Evolutionary conservation across 2,888 invertebrate species (phyloP), one percentile per base, ranked within the genome.

Genomic region (Tortrix viridana): DNA sequence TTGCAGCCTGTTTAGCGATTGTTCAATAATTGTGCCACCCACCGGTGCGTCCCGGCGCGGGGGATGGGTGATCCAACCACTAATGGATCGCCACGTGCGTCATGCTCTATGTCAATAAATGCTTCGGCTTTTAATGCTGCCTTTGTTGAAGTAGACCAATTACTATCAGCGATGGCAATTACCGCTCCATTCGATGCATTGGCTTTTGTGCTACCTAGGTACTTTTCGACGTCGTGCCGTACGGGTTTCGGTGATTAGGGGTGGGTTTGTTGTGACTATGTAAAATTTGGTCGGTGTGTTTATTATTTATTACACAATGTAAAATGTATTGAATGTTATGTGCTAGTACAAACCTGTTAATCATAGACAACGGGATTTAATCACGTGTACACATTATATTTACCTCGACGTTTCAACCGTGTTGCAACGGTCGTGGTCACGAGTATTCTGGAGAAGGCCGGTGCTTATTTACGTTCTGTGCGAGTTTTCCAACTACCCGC

Each of bases 61-160:
- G 62, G 52, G 61, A 32, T 41, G 63, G 57, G 63, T 53, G 52
- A 63, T 63, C 57, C 58, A 48, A 79, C 80, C 80, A 73, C 83
- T 88, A 88, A 87, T 88, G 85, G 85, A 81, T 80, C 76, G 74
- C 69, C 72, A 74, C 73, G 76, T 80, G 80, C 79, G 80, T 82
- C 83, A 84, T 81, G 74, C 76, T 79, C 78, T 81, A 77, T 83
- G 81, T 84, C 86, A 85, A 86, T 86, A 84, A 80, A 82, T 75
- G 75, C 74, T 73, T 75, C 67, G 74, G 81, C 84, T 81, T 86
- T 86, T 83, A 86, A 85, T 83, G 80, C 73, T 75, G 75, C 81
- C 79, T 81, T 86, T 88, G 82, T 85, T 86, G 79, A 82, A 85
- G 80, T 81, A 80, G 77, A 76, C 76, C 82, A 86, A 85, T 88